These are phyloP conservation scores for Poecilus cupreus DNA, from an alignment of 2,888 invertebrate genomes.

Conservation along the genomic window DNA sequence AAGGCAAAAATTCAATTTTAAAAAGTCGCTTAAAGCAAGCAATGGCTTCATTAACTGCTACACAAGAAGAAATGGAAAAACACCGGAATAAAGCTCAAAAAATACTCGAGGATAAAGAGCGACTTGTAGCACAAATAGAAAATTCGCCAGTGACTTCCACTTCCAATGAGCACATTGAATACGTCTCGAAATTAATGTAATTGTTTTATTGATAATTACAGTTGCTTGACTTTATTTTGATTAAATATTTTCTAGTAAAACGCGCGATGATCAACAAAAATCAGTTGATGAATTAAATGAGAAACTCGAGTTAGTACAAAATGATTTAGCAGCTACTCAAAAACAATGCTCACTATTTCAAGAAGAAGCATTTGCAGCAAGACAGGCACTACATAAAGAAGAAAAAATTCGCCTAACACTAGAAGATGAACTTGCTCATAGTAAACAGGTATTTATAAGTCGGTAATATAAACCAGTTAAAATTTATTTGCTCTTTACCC, in stretches of 20 bases:
- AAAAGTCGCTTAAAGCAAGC: constrained; percentile 67
- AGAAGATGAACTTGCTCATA: constrained; percentile 72
- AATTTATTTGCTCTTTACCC: background rate
- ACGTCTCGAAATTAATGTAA: constrained; percentile 47
- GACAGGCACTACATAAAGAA: constrained; percentile 71
- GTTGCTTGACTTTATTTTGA: constrained; percentile 30
- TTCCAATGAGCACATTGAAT: constrained; percentile 60
- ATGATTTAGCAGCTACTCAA: constrained; percentile 71
- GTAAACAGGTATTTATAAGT: constrained; percentile 65
- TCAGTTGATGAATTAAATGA: constrained; percentile 72
- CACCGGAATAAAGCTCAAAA: constrained; percentile 87
- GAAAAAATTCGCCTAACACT: constrained; percentile 71
- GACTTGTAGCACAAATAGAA: constrained; percentile 74
- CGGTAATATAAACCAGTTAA: too few species aligned
- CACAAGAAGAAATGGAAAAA: constrained; percentile 79
- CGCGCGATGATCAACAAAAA: constrained; percentile 72
- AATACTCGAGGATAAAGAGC: constrained; percentile 86
- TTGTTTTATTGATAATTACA: constrained; percentile 6
- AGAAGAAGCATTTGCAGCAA: constrained; percentile 70
- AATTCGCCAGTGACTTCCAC: constrained; percentile 11
- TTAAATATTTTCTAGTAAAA: constrained; percentile 66
- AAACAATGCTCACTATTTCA: constrained; percentile 70
- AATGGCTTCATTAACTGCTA: constrained; percentile 66
- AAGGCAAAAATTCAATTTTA: constrained; percentile 67
- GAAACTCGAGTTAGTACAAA: constrained; percentile 73